Evolutionary conservation across 2,888 invertebrate genomes (phyloP), one percentile per base, ranked within the genome.

Genomic region (Drosophila greeni): DNA sequence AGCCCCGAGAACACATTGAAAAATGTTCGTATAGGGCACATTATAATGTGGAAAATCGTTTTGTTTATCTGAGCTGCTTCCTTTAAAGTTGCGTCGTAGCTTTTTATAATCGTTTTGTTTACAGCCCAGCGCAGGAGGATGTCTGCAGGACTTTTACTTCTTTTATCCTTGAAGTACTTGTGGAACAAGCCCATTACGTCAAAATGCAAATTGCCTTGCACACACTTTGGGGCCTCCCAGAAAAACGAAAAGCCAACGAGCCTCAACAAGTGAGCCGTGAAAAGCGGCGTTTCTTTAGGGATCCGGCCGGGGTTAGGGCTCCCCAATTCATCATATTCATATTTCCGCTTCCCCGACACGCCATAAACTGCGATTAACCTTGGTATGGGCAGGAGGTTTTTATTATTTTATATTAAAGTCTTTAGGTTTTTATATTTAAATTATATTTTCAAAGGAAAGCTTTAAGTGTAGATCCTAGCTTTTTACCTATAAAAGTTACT

Each of bases 151-250:
- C 53, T 37, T 16, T n/a, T n/a, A n/a, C 20, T 24, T 42, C 3
- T 16, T 42, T 14, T 53, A 18, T 51, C 47, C 61, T 49, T 24
- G n/a, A 59, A 43, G 51, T 39, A 60, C 61, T 57, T 70, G 69
- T 68, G 47, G 51, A 74, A 72, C 80, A 72, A 48, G 51, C 45
- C 59, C 66, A 74, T 82, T 70, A 74, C 66, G 62, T 47, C 45
- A 45, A 45, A 64, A 75, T 75, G 73, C 66, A 82, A 82, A 82
- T 79, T 71, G 54, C 43, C 42, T 9, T 61, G 65, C 74, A 53
- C 74, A 53, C 61, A 49, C 74, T 73, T 76, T n/a, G 31, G 72
- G 76, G 72, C 40, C 49, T 60, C 45, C 24, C 1, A 26, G 23
- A 24, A 23, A 23, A 20, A 7, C 20, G 1, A 20, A 42, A 42